Evolutionary conservation across 2,888 invertebrate species (phyloP), one percentile per base, ranked within the genome.

Genomic region (Chaetogeoica ovagalla): DNA sequence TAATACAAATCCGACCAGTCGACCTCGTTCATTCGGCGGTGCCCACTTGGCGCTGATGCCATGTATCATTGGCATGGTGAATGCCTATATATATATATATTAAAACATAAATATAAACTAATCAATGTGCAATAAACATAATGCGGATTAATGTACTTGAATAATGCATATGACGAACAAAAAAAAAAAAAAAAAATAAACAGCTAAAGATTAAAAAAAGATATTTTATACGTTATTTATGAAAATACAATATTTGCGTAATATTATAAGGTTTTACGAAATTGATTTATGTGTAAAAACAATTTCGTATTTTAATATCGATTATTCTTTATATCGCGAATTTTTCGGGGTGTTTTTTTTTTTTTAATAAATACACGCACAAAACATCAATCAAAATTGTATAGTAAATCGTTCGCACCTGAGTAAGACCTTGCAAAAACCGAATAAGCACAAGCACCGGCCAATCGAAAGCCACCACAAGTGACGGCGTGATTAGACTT

Each of bases 21-120:
- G 88, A 23, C 92, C 91, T 75, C 94, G 88, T 85, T 94, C 94
- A 1, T 88, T 86, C 0, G 89, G 87, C 0, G 94, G 94, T 0
- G 90, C 91, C 92, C 92, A 92, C 84, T 90, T 90, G 0, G 92
- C 91, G n/a, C 92, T 85, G 0, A 92, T 86, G 0, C 90, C 91
- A 83, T 92, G 92, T 0, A 91, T 86, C 70, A 90, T 90, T 0
- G 92, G 92, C 84, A 91, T 91, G 83, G 92, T 87, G 21, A 91
- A 87, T 4, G 92, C 92, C 85, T 92, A 91, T 13, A 82, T 62
- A 76, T 30, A 4, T 43, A 43, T 15, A 70, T 57, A 81, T 65
- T 37, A 43, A 52, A 75, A 75, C 4, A 39, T n/a, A 55, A 37
- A n/a, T 37, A 43, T 21, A 19, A 59, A 21, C 13, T 39, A 39